Evolutionary conservation across 2,113 vertebrate species (phyloP).

Genomic region (Lepisosteus oculatus): DNA sequence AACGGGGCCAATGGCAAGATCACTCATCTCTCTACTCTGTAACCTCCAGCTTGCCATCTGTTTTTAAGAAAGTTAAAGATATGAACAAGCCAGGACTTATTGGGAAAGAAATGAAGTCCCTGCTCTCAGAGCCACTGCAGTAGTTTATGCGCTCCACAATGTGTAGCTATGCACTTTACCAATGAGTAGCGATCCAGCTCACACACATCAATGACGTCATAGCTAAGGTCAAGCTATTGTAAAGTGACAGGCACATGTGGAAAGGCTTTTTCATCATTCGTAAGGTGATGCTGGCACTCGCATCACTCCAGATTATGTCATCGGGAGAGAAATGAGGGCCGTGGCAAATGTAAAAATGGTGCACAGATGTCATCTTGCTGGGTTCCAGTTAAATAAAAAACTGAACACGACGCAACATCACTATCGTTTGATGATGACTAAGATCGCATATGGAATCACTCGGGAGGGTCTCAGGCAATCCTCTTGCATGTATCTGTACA

Average conservation of each 20-base stretch:
- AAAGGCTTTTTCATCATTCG: neutral
- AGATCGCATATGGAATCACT: slow-evolving; percentile 35
- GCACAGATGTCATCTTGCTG: neutral
- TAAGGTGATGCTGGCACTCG: neutral
- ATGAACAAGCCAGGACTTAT: too few relatives aligned
- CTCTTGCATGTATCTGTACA: slow-evolving; percentile 18
- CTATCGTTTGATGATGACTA: slow-evolving; percentile 18
- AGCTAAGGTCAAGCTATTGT: neutral
- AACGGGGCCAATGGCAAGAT: too few relatives aligned
- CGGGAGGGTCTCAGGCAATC: slow-evolving; percentile 10
- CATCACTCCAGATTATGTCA: neutral
- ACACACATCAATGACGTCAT: neutral
- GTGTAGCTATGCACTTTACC: too few relatives aligned
- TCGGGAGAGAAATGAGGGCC: neutral
- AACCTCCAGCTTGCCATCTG: too few relatives aligned
- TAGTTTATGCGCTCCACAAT: too few relatives aligned
- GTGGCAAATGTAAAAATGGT: neutral
- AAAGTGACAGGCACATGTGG: neutral
- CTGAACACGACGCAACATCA: slow-evolving; percentile 6
- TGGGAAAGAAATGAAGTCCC: too few relatives aligned
- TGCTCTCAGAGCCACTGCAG: too few relatives aligned
- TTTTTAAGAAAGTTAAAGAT: too few relatives aligned
- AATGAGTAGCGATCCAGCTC: neutral
- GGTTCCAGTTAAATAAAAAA: neutral
- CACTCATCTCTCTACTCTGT: too few relatives aligned